A percentile compares a stretch with the other conserved stretches of the same genome.
Evolutionary conservation across 2,797 vertebrate genomes (phyloP).

Genomic region (Buphagus erythrorhynchus): DNA sequence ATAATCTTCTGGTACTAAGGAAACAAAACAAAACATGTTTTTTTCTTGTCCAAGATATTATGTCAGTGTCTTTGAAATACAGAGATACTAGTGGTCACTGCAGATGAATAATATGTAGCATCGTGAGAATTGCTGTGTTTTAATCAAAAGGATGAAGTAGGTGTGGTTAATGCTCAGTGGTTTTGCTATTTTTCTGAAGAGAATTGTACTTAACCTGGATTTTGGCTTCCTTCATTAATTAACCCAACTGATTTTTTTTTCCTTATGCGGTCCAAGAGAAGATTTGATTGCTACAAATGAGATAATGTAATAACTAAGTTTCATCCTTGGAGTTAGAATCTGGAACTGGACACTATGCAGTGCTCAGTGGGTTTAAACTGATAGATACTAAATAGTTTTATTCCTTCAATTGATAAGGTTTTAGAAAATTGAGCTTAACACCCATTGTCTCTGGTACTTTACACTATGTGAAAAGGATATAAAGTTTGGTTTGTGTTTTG

Average conservation of each 20-base stretch:
- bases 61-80: neutral
- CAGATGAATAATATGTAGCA: neutral
- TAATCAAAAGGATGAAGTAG: neutral
- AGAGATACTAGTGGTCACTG: neutral
- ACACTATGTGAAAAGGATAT: neutral
- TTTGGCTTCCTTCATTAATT: constrained; percentile 23
- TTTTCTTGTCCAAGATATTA: neutral
- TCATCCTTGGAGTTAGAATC: neutral
- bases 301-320: neutral
- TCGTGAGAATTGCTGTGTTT: neutral
- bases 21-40: neutral
- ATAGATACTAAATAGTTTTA: neutral
- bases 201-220: neutral
- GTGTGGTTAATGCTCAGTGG: neutral
- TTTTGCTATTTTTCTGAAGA: constrained; percentile 12
- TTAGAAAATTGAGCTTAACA: neutral
- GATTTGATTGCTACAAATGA: neutral
- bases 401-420: neutral
- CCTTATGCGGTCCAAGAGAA: accelerated
- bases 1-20: neutral
- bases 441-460: neutral
- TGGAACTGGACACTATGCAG: neutral
- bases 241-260: neutral
- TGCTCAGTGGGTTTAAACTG: neutral
- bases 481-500: neutral